Conservation (phyloP, 2,888 invertebrate genomes). For the Abscondita cerata region DNA sequence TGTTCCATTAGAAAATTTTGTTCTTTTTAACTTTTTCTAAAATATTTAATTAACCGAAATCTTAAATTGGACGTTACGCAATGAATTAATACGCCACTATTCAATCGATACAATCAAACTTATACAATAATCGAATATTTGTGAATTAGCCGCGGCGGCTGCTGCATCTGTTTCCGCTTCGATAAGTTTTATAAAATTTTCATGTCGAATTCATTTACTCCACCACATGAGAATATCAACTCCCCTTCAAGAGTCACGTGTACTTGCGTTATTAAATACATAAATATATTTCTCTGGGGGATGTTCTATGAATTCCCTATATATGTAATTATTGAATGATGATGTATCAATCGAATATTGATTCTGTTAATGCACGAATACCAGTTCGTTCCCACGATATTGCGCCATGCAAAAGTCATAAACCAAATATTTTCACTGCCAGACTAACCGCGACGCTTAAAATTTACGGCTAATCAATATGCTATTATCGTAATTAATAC, state of each 20-base stretch:
- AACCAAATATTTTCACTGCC: not conserved
- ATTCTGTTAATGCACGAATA: constrained; percentile 33
- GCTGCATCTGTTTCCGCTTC: constrained; percentile 2
- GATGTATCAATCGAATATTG: constrained; percentile 41
- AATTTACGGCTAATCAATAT: constrained; percentile 5
- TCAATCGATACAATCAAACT: constrained; percentile 1
- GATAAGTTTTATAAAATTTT: constrained; percentile 10
- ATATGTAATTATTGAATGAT: constrained; percentile 36
- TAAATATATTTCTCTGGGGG: constrained; percentile 36
- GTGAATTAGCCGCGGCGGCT: not conserved
- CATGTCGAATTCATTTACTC: constrained; percentile 18
- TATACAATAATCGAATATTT: not conserved
- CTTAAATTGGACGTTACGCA: too few relatives aligned
- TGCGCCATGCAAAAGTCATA: not conserved
- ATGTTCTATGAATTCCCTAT: constrained; percentile 32
- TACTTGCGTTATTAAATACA: constrained; percentile 36
- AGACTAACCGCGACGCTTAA: not conserved
- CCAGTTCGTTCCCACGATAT: constrained; percentile 1
- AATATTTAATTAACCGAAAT: constrained; percentile 30
- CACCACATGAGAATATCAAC: constrained; percentile 25
- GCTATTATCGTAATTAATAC: not conserved
- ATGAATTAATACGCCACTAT: too few relatives aligned
- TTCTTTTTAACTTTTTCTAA: constrained; percentile 26
- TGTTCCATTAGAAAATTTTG: constrained; percentile 32
- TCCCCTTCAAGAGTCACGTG: constrained; percentile 34